Conservation (phyloP, 2,888 invertebrate species). For the Polyommatus icarus region DNA sequence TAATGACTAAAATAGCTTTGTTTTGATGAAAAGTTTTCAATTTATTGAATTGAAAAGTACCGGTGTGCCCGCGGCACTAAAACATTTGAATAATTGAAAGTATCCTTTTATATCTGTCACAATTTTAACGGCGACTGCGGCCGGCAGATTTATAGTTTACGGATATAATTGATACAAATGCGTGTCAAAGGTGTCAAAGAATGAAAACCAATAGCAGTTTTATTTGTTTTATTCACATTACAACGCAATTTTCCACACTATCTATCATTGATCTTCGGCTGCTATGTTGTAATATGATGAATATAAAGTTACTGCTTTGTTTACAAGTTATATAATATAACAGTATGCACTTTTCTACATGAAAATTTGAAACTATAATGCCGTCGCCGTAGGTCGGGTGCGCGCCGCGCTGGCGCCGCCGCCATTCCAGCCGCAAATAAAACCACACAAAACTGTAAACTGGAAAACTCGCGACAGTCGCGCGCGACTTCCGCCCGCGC, state of each 20-base stretch:
- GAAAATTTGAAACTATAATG: too few species aligned
- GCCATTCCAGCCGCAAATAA: constrained; percentile 47
- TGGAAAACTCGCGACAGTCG: constrained; percentile 49
- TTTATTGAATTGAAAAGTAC: constrained; percentile 1
- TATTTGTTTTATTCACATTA: neutral
- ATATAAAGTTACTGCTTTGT: neutral
- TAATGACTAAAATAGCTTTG: neutral
- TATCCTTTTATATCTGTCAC: neutral
- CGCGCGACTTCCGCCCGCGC: constrained; percentile 47
- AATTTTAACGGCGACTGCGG: neutral
- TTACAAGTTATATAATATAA: neutral
- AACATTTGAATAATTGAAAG: neutral
- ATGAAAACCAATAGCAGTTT: neutral
- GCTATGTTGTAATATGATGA: neutral
- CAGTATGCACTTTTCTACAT: neutral
- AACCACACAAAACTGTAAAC: constrained; percentile 56
- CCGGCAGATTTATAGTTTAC: neutral
- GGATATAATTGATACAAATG: constrained; percentile 16
- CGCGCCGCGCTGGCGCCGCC: constrained; percentile 43
- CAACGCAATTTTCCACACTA: neutral
- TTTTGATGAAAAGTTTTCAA: neutral
- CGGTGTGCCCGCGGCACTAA: neutral
- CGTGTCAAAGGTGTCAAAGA: neutral
- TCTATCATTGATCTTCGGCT: neutral
- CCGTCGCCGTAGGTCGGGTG: neutral